Evolutionary conservation across 2,113 vertebrate species (phyloP).

Genomic region (Leucosticte australis): DNA sequence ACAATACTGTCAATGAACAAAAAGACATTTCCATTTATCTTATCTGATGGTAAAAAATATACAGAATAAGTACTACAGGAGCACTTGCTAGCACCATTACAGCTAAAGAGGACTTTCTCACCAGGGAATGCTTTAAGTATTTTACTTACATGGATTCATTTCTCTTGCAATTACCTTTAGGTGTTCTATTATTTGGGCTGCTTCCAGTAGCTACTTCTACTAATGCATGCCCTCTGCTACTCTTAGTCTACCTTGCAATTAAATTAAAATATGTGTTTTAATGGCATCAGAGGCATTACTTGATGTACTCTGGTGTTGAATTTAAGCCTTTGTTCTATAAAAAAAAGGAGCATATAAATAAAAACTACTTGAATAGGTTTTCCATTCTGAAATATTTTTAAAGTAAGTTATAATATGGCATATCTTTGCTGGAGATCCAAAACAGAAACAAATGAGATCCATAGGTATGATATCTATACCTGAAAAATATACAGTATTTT

Average conservation of each 20-base stretch:
- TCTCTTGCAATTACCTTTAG: constrained; percentile 35
- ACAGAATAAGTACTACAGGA: not conserved
- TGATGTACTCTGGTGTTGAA: not conserved
- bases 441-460: not conserved
- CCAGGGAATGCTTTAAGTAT: constrained; percentile 1
- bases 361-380: not conserved
- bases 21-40: constrained; percentile 47
- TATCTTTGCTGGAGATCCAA: not conserved
- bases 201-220: not conserved
- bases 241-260: not conserved
- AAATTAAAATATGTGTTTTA: not conserved
- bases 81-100: not conserved
- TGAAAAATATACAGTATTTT: not conserved
- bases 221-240: not conserved
- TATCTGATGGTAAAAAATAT: not conserved
- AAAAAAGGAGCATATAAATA: not conserved
- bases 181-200: not conserved
- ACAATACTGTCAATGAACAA: constrained; percentile 34
- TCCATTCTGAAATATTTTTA: not conserved
- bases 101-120: not conserved
- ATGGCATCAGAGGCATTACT: not conserved
- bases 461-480: not conserved
- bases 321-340: not conserved
- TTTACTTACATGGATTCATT: not conserved
- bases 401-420: not conserved